Evolutionary conservation across 2,797 vertebrate species (phyloP).

Genomic region (Anomalospiza imberbis): DNA sequence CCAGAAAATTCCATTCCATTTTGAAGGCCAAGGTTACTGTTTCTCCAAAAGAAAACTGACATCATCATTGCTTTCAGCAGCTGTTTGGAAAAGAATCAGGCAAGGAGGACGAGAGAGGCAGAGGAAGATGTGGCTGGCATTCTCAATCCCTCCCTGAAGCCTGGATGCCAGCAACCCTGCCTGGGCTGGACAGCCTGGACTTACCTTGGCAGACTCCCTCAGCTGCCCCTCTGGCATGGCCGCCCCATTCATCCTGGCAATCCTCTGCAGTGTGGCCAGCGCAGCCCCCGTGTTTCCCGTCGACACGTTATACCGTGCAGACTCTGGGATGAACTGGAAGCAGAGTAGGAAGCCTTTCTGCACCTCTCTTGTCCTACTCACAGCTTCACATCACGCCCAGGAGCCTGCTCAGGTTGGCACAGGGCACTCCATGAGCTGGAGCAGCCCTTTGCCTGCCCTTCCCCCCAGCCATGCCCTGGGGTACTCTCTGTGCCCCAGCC

Average conservation of each 20-base stretch:
- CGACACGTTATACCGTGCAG: slow-evolving; percentile 86
- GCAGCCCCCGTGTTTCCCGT: slow-evolving; percentile 80
- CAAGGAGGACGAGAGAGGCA: background rate
- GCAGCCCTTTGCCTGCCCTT: background rate
- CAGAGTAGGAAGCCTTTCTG: background rate
- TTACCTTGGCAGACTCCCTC: slow-evolving; percentile 76
- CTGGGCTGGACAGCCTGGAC: fast-evolving
- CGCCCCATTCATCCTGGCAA: slow-evolving; percentile 81
- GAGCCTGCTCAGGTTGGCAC: background rate
- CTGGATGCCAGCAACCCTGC: fast-evolving
- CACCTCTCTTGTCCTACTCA: background rate
- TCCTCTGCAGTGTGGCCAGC: slow-evolving; percentile 76
- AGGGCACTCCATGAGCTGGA: background rate
- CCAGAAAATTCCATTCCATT: background rate
- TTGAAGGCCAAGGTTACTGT: background rate
- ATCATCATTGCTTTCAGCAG: background rate
- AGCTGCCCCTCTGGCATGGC: slow-evolving; percentile 82
- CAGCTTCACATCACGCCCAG: fast-evolving
- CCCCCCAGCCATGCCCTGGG: too few species aligned
- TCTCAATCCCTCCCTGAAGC: fast-evolving
- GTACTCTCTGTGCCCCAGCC: background rate
- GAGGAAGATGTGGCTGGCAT: background rate
- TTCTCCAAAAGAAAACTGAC: background rate
- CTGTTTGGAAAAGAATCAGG: background rate
- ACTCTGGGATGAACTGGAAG: slow-evolving; percentile 91